Base-by-base conservation (phyloP, 2,888 invertebrate species). In the Morinoia aosen region DNA sequence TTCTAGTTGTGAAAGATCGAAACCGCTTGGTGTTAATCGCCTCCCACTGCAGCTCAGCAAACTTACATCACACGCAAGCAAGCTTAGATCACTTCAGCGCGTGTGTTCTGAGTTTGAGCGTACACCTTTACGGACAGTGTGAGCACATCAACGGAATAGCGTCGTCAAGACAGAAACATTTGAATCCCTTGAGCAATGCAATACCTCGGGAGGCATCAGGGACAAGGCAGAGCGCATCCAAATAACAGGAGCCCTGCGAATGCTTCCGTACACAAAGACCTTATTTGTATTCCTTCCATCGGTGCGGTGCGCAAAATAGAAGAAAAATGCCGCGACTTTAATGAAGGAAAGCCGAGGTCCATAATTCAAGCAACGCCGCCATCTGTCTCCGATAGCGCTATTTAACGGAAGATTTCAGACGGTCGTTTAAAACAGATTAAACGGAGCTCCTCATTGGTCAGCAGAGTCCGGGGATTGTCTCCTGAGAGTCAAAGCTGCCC, bases 341-440 rank as follows among this genome's bases (percentile, higher is more conserved):
- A 76, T 76, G 76, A 76, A 76, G 76, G 33, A 76, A 76, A 76
- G 76, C 76, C 76, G 76, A 76, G 25, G 76, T 76, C 76, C 76
- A 76, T 76, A 76, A 76, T 76, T 76, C 76, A 76, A 76, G 76
- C 76, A 76, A 76, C 76, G 76, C 76, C 76, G 33, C 76, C 76
- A 76, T 76, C 25, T 76, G 76, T 76, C 76, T 76, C 76, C 25
- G 76, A 76, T 76, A 76, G 76, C 76, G 76, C 76, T 76, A 76
- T 76, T 76, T 76, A 76, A 76, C 76, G 76, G 76, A 76, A 76
- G 76, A 76, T 76, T 76, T 19, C 76, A 76, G 76, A 76, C 76
- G 76, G 76, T 76, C 76, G 76, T 76, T 76, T 76, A 76, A 76
- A 76, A 76, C 25, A 33, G 76, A 76, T 76, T 76, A 76, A 76